Evolutionary conservation across 2,888 invertebrate genomes (phyloP).

Genomic region (Macropis europaea): DNA sequence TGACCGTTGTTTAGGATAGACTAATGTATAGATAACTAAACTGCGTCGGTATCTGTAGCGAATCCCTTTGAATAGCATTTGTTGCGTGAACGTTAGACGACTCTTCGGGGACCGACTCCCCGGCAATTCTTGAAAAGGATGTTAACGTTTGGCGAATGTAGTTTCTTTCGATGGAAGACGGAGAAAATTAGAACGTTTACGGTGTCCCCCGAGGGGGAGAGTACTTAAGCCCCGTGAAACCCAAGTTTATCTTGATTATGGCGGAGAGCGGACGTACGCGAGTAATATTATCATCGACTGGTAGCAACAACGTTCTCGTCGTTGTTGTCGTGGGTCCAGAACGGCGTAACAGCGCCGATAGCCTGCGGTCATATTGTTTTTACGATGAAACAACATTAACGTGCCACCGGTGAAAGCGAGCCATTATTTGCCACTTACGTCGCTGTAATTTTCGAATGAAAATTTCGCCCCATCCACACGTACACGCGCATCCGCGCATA

Average conservation of each 20-base stretch:
- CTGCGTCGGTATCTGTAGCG: slow-evolving; percentile 20
- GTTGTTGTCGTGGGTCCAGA: neutral
- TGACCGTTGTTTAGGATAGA: slow-evolving; percentile 25
- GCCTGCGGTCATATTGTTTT: slow-evolving; percentile 35
- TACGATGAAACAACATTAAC: slow-evolving; percentile 33
- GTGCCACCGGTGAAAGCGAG: slow-evolving; percentile 48
- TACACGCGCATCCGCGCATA: neutral
- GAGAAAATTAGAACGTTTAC: neutral
- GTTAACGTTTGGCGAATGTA: no score
- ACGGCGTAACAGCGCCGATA: slow-evolving; percentile 8
- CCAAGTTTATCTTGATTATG: slow-evolving; percentile 18
- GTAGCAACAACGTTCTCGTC: neutral
- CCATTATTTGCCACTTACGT: slow-evolving; percentile 24
- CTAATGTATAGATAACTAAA: slow-evolving; percentile 32
- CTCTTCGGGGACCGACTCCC: slow-evolving; percentile 1
- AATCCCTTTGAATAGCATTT: slow-evolving; percentile 1
- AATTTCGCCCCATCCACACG: neutral
- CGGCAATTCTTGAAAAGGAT: no score
- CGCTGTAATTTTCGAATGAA: slow-evolving; percentile 17
- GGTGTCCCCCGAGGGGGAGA: neutral
- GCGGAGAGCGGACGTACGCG: neutral
- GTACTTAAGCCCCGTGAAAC: neutral
- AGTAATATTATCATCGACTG: neutral
- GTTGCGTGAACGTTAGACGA: neutral
- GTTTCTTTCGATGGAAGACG: neutral